Conservation (phyloP, 1,140 invertebrate species). For the Drosophila lacteicornis region DNA sequence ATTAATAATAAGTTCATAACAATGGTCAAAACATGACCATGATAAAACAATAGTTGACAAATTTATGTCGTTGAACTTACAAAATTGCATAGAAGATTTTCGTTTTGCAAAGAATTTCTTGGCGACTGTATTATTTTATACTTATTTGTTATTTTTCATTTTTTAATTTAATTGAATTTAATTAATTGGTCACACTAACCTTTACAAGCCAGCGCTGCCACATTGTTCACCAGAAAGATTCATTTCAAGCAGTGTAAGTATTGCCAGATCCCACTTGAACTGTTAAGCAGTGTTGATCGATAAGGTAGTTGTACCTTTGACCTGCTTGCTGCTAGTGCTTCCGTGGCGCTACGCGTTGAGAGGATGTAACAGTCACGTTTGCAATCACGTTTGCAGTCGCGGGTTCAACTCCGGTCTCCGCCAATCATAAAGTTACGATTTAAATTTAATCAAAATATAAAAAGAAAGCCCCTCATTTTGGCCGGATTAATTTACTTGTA, state of each 20-base stretch:
- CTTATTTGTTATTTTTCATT: no score
- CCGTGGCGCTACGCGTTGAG: constrained; percentile 8
- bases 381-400: background rate
- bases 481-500: constrained; percentile 66
- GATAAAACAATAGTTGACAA: no score
- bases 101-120: no score
- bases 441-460: background rate
- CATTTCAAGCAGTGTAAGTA: background rate
- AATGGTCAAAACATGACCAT: no score
- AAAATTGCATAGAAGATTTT: no score
- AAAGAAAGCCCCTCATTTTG: constrained; percentile 60
- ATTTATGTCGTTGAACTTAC: no score
- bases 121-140: no score
- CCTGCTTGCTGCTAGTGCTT: rapidly evolving
- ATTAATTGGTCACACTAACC: no score
- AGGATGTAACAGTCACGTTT: no score
- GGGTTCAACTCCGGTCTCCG: background rate
- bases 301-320: background rate
- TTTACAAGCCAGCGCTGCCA: no score
- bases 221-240: background rate
- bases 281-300: background rate
- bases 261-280: background rate
- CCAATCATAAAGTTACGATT: background rate
- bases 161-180: no score
- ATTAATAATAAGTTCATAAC: no score